Conservation (phyloP, 2,113 vertebrate genomes). For the Rhizomys pruinosus region DNA sequence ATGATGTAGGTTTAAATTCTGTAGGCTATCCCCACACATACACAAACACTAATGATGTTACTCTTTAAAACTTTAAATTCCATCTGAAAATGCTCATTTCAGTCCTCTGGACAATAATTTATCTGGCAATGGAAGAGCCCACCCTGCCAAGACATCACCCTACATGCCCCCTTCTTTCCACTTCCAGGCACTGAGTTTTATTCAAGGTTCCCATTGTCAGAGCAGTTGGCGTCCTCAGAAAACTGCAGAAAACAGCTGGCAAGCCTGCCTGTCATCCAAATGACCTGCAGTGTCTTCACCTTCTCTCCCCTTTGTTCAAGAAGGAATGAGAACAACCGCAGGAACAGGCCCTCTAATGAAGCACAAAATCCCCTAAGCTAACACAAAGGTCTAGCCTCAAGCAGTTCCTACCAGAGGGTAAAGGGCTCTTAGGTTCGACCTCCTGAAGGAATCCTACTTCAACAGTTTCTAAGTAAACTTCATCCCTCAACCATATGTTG, state of each 20-base stretch:
- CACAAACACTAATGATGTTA: too few species aligned
- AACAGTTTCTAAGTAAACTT: background rate
- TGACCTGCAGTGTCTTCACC: background rate
- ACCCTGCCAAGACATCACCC: background rate
- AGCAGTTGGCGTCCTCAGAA: background rate
- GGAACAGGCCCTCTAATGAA: background rate
- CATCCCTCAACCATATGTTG: background rate
- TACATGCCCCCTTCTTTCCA: background rate
- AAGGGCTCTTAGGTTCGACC: background rate
- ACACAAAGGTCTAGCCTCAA: background rate
- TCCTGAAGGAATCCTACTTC: background rate
- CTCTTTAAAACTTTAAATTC: background rate
- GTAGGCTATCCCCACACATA: background rate
- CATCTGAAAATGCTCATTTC: background rate
- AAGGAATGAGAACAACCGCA: background rate
- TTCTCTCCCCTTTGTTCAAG: background rate
- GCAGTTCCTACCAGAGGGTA: background rate
- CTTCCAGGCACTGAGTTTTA: background rate
- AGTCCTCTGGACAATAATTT: background rate
- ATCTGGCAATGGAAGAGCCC: background rate
- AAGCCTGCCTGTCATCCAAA: background rate
- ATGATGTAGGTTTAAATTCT: background rate
- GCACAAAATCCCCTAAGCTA: background rate
- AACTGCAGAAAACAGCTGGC: background rate
- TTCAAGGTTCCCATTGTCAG: background rate